A percentile compares a stretch with the other conserved stretches of the same genome.
Conservation (phyloP, 1,140 invertebrate species). For the Hesperophylax magnus region DNA sequence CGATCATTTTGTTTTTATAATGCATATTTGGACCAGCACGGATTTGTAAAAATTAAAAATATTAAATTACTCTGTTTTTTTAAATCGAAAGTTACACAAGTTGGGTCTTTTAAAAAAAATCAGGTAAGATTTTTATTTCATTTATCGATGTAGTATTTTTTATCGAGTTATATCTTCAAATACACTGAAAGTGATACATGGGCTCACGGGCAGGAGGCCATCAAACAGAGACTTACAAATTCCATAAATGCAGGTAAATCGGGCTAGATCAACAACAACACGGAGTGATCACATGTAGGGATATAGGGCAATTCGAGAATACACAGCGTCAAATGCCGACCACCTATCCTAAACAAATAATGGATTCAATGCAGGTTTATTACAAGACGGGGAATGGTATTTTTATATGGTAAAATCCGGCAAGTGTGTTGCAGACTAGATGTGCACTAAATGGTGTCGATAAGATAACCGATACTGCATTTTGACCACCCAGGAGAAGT, state of each 20-base stretch:
- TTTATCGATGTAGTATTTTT: too few relatives aligned
- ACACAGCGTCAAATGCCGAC: background rate
- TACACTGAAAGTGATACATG: background rate
- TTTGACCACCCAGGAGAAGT: slow-evolving; percentile 50
- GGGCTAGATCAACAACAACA: slow-evolving; percentile 38
- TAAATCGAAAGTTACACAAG: too few relatives aligned
- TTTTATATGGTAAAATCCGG: slow-evolving; percentile 31
- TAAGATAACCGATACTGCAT: slow-evolving; percentile 40
- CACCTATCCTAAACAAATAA: slow-evolving; percentile 46
- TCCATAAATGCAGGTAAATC: slow-evolving; percentile 44
- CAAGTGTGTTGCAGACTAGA: slow-evolving; percentile 43
- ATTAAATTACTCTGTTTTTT: too few relatives aligned
- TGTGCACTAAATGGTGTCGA: slow-evolving; percentile 46
- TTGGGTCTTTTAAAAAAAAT: too few relatives aligned
- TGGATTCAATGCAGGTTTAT: slow-evolving; percentile 40
- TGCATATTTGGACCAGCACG: too few relatives aligned
- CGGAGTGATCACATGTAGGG: slow-evolving; percentile 4
- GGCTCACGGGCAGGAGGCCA: background rate
- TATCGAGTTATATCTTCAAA: background rate
- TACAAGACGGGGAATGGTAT: slow-evolving; percentile 40
- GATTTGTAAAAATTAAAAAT: too few relatives aligned
- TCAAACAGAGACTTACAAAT: background rate
- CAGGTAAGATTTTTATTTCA: too few relatives aligned
- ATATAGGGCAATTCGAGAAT: slow-evolving; percentile 15
- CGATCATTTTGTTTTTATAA: too few relatives aligned